phyloP scores from a whole-genome alignment of 2,888 invertebrate species.

The Corbicula japonica region DNA sequence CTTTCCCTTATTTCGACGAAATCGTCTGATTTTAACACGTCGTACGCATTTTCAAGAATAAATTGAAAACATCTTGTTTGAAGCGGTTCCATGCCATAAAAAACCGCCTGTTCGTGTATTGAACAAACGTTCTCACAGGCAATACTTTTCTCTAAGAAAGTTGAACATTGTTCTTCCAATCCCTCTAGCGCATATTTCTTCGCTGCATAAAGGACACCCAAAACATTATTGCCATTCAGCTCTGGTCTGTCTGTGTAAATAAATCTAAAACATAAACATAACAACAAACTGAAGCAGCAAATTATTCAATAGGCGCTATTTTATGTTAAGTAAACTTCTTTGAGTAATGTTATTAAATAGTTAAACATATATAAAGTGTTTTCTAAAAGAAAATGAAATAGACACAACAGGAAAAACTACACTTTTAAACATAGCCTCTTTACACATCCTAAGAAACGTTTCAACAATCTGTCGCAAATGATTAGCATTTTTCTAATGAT shows the following conservation, averaged over 20 bases:
- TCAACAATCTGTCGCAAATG: too few species aligned
- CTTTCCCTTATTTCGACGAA: constrained; percentile 5
- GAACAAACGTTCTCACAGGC: constrained; percentile 13
- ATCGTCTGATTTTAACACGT: neutral
- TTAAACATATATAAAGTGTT: too few species aligned
- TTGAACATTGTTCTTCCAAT: neutral
- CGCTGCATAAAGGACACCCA: constrained; percentile 12
- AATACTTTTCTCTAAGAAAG: constrained; percentile 11
- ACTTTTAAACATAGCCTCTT: too few species aligned
- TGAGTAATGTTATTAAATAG: too few species aligned
- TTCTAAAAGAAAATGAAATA: too few species aligned
- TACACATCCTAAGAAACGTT: too few species aligned
- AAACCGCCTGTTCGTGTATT: constrained; percentile 26
- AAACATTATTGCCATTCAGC: constrained; percentile 15
- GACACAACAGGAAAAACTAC: too few species aligned
- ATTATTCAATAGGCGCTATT: too few species aligned
- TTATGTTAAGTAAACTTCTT: too few species aligned
- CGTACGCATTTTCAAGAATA: constrained; percentile 3
- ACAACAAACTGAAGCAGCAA: too few species aligned
- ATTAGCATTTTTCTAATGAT: too few species aligned
- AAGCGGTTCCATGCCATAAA: constrained; percentile 6
- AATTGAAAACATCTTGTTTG: constrained; percentile 3
- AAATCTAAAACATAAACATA: constrained; percentile 11
- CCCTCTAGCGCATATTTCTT: constrained; percentile 24
- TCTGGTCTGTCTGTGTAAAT: constrained; percentile 6